Base-by-base conservation (phyloP, 2,113 vertebrate genomes). In the Malurus alboscapulatus region DNA sequence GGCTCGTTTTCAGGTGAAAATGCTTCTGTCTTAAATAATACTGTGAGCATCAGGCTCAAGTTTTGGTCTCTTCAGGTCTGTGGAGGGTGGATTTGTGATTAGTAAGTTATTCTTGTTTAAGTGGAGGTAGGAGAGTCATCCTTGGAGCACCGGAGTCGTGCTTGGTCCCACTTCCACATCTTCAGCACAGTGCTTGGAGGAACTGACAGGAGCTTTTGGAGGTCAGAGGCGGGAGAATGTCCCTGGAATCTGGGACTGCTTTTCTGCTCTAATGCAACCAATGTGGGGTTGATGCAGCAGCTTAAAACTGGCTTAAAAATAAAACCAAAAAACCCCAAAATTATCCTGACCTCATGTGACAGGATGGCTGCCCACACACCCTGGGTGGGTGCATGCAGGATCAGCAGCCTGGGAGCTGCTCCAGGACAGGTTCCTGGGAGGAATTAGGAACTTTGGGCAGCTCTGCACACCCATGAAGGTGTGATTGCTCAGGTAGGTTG, bases 131-230 rank as follows among this genome's bases (percentile, higher is more conserved):
- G 34, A 4, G 25, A 71, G 14, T 9, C 57, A 21, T 48, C 27
- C 32, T n/a, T 18, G 2, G 38, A 34, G 62, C 25, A 4, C 24
- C 9, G 1, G 12, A 44, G 17, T 11, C 17, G 4, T 2, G 1
- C 50, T 24, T 32, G 42, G 67, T 59, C 42, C 16, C 58, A 3
- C 21, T 55, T 10, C 12, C 21, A 4, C 6, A 3, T 13, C 59
- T 38, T 42, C 34, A 25, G 48, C 11, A 2, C 5, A 10, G 38
- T 21, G 62, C 36, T 81, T 30, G 27, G 19, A 47, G 24, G 59
- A 68, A 34, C 48, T 32, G 27, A 10, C 42, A 66, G 67, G 7
- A 47, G 75, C 29, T 42, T 72, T 45, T 40, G 7, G 19, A 66
- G 44, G 22, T 13, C 51, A 50, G 63, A 59, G 51, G 38, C 45